A percentile compares a stretch with the other conserved stretches of the same genome.
These are phyloP conservation scores for Bombus affinis DNA, from an alignment of 1,140 invertebrate species.

Conservation along the genomic window DNA sequence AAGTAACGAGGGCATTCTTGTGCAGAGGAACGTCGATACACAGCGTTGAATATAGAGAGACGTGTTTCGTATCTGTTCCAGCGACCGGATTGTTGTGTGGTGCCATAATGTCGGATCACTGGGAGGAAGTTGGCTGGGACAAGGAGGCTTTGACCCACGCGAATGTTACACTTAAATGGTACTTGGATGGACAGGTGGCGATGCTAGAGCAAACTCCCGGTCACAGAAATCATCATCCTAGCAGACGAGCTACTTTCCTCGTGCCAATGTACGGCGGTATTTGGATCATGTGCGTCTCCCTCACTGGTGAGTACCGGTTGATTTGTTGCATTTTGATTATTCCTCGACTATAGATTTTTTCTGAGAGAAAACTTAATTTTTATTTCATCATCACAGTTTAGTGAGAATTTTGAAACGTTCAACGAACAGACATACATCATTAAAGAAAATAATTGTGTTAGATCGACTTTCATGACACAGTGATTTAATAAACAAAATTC, in stretches of 20 bases:
- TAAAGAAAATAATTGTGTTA: not conserved
- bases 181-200: slow-evolving; percentile 76
- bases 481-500: not conserved
- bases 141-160: slow-evolving; percentile 80
- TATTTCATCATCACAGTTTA: not conserved
- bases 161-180: slow-evolving; percentile 77
- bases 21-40: not conserved
- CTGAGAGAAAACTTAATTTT: not conserved
- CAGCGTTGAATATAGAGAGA: not conserved
- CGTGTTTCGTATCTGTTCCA: slow-evolving; percentile 43
- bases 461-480: not conserved
- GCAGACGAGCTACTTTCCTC: slow-evolving; percentile 84
- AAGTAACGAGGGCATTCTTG: not conserved
- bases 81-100: slow-evolving; percentile 90
- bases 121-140: slow-evolving; percentile 92
- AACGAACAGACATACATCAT: not conserved
- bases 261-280: slow-evolving; percentile 94
- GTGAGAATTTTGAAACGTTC: not conserved
- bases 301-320: slow-evolving; percentile 84
- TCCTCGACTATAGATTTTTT: no score
- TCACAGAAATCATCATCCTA: slow-evolving; percentile 72
- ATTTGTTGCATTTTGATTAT: not conserved
- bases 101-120: slow-evolving; percentile 93
- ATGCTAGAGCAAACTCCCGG: slow-evolving; percentile 73
- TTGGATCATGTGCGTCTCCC: slow-evolving; percentile 91